A percentile compares a stretch with the other conserved stretches of the same genome.
Conservation (phyloP, 2,797 vertebrate genomes). For the Corythornis leucogaster region DNA sequence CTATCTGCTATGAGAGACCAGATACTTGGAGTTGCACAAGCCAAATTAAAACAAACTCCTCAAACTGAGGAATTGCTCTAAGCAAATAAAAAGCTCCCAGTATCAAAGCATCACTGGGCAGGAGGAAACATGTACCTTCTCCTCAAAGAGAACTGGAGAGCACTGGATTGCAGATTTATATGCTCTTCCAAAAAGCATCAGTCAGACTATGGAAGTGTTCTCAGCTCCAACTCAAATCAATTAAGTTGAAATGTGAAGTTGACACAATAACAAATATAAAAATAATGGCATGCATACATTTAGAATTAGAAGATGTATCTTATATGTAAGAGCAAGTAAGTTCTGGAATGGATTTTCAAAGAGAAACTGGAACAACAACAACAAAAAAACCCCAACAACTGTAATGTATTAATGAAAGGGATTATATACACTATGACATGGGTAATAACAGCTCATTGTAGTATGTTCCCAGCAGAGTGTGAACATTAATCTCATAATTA, state of each 20-base stretch:
- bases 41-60: neutral
- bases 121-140: constrained; percentile 2
- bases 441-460: neutral
- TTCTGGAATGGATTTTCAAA: neutral
- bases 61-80: neutral
- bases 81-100: constrained; percentile 7
- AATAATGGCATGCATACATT: neutral
- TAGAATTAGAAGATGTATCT: neutral
- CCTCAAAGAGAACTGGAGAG: neutral
- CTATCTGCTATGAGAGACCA: neutral
- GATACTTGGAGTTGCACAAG: neutral
- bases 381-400: neutral
- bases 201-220: neutral
- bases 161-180: neutral
- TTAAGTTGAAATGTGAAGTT: neutral
- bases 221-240: neutral
- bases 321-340: neutral
- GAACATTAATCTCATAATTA: neutral
- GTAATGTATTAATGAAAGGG: neutral
- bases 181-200: neutral
- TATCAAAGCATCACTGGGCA: neutral
- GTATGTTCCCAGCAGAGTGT: neutral
- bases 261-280: neutral
- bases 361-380: neutral
- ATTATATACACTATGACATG: neutral